Conservation (phyloP, 2,113 vertebrate species). For the Burhinus bistriatus region DNA sequence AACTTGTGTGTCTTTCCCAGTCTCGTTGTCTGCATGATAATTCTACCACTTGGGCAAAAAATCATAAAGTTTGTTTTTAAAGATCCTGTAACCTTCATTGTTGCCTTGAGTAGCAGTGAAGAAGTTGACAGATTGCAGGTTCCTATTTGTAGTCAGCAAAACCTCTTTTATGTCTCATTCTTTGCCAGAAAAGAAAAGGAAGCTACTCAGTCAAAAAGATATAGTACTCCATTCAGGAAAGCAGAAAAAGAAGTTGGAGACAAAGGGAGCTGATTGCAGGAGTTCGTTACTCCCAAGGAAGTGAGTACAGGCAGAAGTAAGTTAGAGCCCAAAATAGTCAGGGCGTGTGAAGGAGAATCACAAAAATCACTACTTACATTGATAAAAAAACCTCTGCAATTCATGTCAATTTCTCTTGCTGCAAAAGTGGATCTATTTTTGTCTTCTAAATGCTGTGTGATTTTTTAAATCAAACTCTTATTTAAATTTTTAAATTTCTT, state of each 20-base stretch:
- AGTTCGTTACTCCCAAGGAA: neutral
- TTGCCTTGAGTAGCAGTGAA: neutral
- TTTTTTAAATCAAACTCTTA: neutral
- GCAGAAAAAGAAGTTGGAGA: slow-evolving; percentile 10
- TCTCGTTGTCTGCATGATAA: neutral
- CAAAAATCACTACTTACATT: neutral
- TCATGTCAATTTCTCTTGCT: neutral
- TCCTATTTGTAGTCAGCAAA: slow-evolving; percentile 38
- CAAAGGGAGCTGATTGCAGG: slow-evolving; percentile 39
- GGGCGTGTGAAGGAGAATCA: slow-evolving; percentile 5
- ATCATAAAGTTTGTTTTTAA: neutral
- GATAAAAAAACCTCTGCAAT: neutral
- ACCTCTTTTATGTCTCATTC: slow-evolving; percentile 5
- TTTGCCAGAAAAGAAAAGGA: slow-evolving; percentile 13
- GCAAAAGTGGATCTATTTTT: slow-evolving; percentile 6
- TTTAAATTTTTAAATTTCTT: neutral
- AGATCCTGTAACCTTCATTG: neutral
- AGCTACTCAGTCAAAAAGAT: slow-evolving; percentile 28
- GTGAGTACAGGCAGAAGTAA: neutral
- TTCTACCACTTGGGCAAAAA: neutral
- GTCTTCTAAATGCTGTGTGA: neutral
- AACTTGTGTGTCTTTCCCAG: neutral
- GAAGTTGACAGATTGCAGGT: slow-evolving; percentile 1
- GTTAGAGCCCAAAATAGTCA: neutral
- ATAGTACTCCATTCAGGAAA: neutral